Evolutionary conservation across 2,113 vertebrate species (phyloP).

Genomic region (Pipra filicauda): DNA sequence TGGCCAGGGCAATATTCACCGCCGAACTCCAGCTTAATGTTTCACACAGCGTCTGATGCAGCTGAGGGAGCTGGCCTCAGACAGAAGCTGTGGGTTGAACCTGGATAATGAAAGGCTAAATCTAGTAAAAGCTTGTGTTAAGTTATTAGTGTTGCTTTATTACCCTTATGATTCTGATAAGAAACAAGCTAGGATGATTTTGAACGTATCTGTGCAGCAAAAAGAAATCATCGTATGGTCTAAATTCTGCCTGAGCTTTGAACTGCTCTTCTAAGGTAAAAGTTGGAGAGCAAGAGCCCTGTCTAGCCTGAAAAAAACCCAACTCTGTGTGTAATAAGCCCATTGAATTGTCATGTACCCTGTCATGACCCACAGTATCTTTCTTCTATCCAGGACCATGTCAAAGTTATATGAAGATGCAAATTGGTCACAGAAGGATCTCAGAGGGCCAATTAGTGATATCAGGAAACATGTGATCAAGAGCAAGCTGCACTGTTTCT

Average conservation of each 20-base stretch:
- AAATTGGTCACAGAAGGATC: conserved; percentile 80
- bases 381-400: conserved; percentile 76
- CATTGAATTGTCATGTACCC: background rate
- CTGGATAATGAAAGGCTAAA: background rate
- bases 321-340: background rate
- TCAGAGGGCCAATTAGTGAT: conserved; percentile 46
- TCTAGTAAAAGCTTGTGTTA: background rate
- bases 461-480: conserved; percentile 65
- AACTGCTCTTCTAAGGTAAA: background rate
- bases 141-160: background rate
- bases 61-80: background rate
- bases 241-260: background rate
- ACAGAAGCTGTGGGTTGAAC: background rate
- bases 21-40: background rate
- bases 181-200: background rate
- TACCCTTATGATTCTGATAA: background rate
- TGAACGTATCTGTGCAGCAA: background rate
- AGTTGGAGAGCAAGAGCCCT: rapidly evolving
- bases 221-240: background rate
- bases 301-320: background rate
- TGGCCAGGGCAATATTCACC: background rate
- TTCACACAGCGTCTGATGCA: background rate
- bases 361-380: background rate
- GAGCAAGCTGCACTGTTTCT: conserved; percentile 70
- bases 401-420: conserved; percentile 76